A percentile compares a stretch with the other conserved stretches of the same genome.
These are phyloP conservation scores for Castor canadensis DNA, from an alignment of 2,113 vertebrate species.

Conservation along the genomic window DNA sequence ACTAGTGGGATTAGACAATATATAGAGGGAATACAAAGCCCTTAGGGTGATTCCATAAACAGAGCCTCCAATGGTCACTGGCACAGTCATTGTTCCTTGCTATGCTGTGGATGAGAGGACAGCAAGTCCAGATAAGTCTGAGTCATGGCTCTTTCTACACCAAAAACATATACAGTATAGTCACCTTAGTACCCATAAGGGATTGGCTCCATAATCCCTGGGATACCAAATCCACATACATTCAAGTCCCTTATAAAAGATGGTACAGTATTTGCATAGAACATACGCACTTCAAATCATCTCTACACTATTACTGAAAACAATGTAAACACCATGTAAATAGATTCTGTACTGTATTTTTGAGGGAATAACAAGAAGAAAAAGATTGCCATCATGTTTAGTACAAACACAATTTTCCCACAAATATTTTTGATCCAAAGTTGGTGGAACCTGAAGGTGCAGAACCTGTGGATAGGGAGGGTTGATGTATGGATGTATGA, in stretches of 20 bases:
- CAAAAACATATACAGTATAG: neutral
- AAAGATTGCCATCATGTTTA: neutral
- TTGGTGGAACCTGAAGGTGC: neutral
- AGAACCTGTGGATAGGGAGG: neutral
- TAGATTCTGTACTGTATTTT: neutral
- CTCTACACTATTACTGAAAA: neutral
- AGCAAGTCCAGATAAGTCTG: neutral
- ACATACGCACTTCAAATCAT: neutral
- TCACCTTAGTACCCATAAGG: neutral
- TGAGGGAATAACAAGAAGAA: neutral
- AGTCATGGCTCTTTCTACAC: neutral
- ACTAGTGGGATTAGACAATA: neutral
- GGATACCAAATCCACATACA: neutral
- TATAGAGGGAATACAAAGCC: neutral
- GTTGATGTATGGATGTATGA: neutral
- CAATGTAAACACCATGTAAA: neutral
- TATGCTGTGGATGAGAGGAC: neutral
- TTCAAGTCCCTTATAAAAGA: neutral
- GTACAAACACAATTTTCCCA: neutral
- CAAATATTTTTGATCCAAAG: neutral
- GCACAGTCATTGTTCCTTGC: neutral
- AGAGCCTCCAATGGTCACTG: neutral
- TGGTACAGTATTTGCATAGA: neutral
- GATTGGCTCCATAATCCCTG: neutral
- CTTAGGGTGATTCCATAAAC: neutral